phyloP scores from a whole-genome alignment of 1,140 invertebrate species.

The Drosophila serrata region DNA sequence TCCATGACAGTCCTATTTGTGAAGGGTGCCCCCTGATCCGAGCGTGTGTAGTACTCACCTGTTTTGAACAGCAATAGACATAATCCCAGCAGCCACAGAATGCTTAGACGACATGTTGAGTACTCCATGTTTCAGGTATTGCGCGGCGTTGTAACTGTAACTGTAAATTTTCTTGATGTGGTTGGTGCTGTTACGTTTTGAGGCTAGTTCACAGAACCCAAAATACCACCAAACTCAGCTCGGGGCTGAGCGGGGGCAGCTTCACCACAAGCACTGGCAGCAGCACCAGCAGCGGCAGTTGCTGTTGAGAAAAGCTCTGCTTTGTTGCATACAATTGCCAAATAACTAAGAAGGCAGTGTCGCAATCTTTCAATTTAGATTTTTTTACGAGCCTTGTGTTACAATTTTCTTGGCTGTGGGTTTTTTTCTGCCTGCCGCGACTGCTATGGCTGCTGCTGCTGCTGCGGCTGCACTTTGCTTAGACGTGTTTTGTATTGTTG shows the following conservation, averaged over 20 bases:
- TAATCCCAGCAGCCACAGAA: constrained; percentile 72
- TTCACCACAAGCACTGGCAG: constrained; percentile 20
- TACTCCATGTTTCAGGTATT: constrained; percentile 67
- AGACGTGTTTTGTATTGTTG: constrained; percentile 42
- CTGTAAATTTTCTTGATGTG: constrained; percentile 71
- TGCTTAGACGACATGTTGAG: constrained; percentile 57
- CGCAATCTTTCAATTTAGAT: constrained; percentile 74
- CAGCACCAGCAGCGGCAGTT: constrained; percentile 17
- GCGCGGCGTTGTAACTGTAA: constrained; percentile 74
- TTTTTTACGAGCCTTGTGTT: constrained; percentile 58
- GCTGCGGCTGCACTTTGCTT: constrained; percentile 41
- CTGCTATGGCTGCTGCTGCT: constrained; percentile 16
- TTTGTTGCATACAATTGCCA: constrained; percentile 67
- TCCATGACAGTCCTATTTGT: background rate
- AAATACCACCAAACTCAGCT: constrained; percentile 56
- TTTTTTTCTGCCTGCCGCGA: constrained; percentile 27
- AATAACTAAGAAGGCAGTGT: constrained; percentile 64
- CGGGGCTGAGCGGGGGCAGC: constrained; percentile 20
- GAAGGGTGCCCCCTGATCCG: no score
- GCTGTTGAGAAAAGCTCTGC: constrained; percentile 57
- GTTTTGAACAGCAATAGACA: constrained; percentile 63
- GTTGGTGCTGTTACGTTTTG: constrained; percentile 59
- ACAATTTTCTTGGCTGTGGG: constrained; percentile 55
- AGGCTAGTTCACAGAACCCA: constrained; percentile 72
- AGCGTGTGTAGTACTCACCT: constrained; percentile 49